These are phyloP conservation scores for Cinclus cinclus DNA, from an alignment of 2,113 vertebrate species.

Conservation along the genomic window DNA sequence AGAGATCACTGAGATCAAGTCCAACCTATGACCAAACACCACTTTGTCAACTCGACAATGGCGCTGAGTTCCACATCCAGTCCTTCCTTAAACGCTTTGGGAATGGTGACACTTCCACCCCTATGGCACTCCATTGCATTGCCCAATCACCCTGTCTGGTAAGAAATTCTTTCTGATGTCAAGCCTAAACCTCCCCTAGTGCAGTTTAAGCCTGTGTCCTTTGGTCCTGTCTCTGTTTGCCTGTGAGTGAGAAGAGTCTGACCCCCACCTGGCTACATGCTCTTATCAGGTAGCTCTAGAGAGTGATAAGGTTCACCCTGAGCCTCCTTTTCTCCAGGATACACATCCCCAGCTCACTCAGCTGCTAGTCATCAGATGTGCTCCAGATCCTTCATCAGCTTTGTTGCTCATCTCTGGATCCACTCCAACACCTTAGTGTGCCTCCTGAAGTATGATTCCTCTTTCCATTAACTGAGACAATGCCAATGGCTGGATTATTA, in stretches of 20 bases:
- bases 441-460: neutral
- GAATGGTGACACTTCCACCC: no score
- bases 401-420: neutral
- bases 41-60: no score
- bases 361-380: neutral
- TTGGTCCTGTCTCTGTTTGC: neutral
- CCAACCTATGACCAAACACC: no score
- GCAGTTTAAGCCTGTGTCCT: no score
- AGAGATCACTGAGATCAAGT: neutral
- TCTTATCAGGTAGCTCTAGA: neutral
- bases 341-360: accelerated
- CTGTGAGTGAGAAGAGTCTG: accelerated
- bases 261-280: accelerated
- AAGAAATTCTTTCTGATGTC: no score
- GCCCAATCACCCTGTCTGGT: no score
- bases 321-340: neutral
- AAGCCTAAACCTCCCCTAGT: neutral
- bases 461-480: neutral
- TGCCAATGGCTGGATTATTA: no score
- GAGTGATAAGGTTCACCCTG: no score
- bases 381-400: neutral
- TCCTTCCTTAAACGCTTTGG: no score
- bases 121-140: no score
- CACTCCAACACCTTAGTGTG: neutral
- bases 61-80: no score